Percentiles rank a stretch among this genome's conserved stretches.
These are phyloP conservation scores for Calycopis cecrops DNA, from an alignment of 1,140 invertebrate genomes.

Conservation along the genomic window DNA sequence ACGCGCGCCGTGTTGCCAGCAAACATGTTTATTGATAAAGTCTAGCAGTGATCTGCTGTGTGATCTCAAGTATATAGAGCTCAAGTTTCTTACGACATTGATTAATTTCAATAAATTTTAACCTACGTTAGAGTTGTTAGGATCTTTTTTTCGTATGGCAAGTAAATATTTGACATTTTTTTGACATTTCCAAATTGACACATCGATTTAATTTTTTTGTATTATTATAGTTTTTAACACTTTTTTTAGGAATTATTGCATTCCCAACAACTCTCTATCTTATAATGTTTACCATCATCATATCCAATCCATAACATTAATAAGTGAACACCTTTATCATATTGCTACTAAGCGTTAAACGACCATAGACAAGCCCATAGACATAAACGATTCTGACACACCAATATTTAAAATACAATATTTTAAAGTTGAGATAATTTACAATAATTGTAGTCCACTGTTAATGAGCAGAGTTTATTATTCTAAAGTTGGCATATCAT, in stretches of 20 bases:
- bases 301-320: conserved; percentile 13
- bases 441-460: conserved; percentile 29
- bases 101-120: neutral
- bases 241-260: neutral
- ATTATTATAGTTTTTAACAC: neutral
- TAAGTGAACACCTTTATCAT: conserved; percentile 19
- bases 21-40: conserved; percentile 19
- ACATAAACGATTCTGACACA: conserved; percentile 21
- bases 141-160: neutral
- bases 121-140: conserved; percentile 2
- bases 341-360: conserved; percentile 19
- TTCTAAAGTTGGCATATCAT: conserved; percentile 55
- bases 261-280: conserved; percentile 6
- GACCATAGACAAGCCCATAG: conserved; percentile 22
- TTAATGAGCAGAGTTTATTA: conserved; percentile 38
- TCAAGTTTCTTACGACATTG: neutral
- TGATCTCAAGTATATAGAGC: conserved; percentile 14
- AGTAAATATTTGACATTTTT: neutral
- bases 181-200: neutral
- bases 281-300: neutral
- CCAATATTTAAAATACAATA: conserved; percentile 26
- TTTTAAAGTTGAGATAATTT: conserved; percentile 21
- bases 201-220: neutral
- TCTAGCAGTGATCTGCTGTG: conserved; percentile 25
- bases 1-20: conserved; percentile 45